Evolutionary conservation across 37 sponge, comb jelly and placozoan genomes (phyloP), one percentile per base, ranked within the genome.

Genomic region (Axinella damicornis): DNA sequence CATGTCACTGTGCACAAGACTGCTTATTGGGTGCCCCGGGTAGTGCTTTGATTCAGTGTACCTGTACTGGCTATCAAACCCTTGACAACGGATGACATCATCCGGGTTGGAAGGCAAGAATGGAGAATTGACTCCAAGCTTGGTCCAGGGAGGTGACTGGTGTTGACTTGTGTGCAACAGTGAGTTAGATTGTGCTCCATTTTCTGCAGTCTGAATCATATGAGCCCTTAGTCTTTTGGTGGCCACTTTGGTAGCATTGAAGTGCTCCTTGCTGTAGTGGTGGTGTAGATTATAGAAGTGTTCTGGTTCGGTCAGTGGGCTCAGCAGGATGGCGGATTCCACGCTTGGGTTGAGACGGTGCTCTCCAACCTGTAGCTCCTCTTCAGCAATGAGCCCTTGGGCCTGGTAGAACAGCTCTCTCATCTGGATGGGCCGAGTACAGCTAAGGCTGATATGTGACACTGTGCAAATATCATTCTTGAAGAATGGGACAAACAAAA

Each of bases 281-380:
- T 76, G 66, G 57, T 84, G 85, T 5, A 76, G 41, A 69, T 84
- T 76, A 56, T 84, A 84, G 57, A 84, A 57, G 30, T 84, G 85
- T 12, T 84, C 85, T 9, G 85, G 85, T 37, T 75, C 52, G 18
- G 21, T 67, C 11, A 84, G 58, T 38, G 85, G 85, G 37, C 53
- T 56, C 24, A 84, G 69, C 20, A 75, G 65, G 22, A 84, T 28
- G 15, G 85, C 76, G 65, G 18, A 27, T 6, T 74, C 2, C 9
- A 84, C 16, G 30, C 25, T 37, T 1, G 75, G 76, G 28, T 84
- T 84, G 28, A 84, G 69, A 25, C 54, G 39, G 41, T 84, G 77
- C 6, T 65, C 57, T 36, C 85, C 85, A n/a, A 75, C 15, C 38
- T 84, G 85, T 9, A 84, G 57, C 55, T 84, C 77, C 25, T 84